Conservation (phyloP, 2,113 vertebrate genomes). For the Myiozetetes cayanensis region DNA sequence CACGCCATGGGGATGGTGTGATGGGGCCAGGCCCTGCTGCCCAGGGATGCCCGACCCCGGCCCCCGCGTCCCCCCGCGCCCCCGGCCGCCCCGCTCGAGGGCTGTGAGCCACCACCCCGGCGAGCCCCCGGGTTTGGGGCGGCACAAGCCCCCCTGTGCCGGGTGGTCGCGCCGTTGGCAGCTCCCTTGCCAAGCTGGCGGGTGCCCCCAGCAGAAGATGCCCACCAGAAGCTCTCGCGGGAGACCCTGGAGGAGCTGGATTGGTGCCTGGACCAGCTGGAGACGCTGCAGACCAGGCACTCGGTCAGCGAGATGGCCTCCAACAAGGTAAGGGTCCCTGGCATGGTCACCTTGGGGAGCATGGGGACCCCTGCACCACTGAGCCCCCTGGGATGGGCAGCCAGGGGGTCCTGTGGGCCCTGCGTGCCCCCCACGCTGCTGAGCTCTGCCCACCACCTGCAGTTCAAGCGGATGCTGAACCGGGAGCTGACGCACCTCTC, state of each 20-base stretch:
- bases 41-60: not conserved
- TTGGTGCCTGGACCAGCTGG: slow-evolving; percentile 95
- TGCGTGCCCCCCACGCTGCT: accelerated
- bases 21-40: not conserved
- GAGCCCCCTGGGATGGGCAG: not conserved
- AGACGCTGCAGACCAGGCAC: slow-evolving; percentile 87
- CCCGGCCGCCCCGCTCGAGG: accelerated
- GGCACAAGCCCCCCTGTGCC: not conserved
- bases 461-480: slow-evolving; percentile 96
- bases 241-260: slow-evolving; percentile 94
- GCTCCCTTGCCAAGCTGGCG: not conserved
- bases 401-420: not conserved
- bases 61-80: not conserved
- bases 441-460: slow-evolving; percentile 9
- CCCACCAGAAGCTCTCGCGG: slow-evolving; percentile 82
- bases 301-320: slow-evolving; percentile 79
- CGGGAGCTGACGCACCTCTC: slow-evolving; percentile 90
- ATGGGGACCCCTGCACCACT: accelerated
- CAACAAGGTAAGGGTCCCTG: slow-evolving; percentile 69
- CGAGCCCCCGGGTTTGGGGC: accelerated
- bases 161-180: accelerated
- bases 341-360: accelerated
- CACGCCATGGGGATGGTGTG: not conserved
- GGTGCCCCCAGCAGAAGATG: slow-evolving; percentile 80
- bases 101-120: accelerated